phyloP scores from a whole-genome alignment of 1,140 invertebrate genomes.

The Drosophila biarmipes region DNA sequence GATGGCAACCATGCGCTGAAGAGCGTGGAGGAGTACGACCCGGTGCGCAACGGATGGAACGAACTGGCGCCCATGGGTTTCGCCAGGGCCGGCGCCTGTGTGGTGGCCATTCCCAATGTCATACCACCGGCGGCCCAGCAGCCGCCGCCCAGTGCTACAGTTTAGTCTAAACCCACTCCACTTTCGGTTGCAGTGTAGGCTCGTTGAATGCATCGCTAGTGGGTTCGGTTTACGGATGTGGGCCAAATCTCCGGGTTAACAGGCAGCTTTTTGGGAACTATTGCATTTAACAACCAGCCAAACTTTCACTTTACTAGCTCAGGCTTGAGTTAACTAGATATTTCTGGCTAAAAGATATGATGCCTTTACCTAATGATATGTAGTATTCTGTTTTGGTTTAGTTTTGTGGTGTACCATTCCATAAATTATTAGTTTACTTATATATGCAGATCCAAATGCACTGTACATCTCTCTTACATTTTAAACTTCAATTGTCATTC shows the following conservation, averaged over 20 bases:
- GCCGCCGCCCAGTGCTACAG: conserved; percentile 79
- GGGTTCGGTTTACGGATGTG: background rate
- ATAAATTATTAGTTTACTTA: background rate
- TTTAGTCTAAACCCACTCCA: conserved; percentile 71
- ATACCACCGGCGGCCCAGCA: conserved; percentile 75
- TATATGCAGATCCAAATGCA: too few species aligned
- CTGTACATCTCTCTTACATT: background rate
- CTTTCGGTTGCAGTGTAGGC: conserved; percentile 32
- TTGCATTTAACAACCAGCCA: background rate
- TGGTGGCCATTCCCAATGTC: conserved; percentile 88
- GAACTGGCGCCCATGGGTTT: conserved; percentile 90
- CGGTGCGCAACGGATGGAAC: conserved; percentile 94
- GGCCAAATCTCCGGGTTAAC: too few species aligned
- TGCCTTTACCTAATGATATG: too few species aligned
- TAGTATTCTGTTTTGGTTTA: too few species aligned
- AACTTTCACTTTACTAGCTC: background rate
- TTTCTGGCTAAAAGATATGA: too few species aligned
- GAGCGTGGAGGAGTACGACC: conserved; percentile 96
- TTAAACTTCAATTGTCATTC: background rate
- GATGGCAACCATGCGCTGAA: conserved; percentile 97
- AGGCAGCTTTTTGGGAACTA: background rate
- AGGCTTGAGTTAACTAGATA: too few species aligned
- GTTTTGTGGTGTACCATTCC: background rate
- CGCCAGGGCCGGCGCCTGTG: conserved; percentile 93
- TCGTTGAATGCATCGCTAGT: conserved; percentile 4